Percentiles rank a stretch among this genome's conserved stretches.
These are phyloP conservation scores for Stegodyphus mimosarum DNA, from an alignment of 1,140 invertebrate species.

Conservation along the genomic window DNA sequence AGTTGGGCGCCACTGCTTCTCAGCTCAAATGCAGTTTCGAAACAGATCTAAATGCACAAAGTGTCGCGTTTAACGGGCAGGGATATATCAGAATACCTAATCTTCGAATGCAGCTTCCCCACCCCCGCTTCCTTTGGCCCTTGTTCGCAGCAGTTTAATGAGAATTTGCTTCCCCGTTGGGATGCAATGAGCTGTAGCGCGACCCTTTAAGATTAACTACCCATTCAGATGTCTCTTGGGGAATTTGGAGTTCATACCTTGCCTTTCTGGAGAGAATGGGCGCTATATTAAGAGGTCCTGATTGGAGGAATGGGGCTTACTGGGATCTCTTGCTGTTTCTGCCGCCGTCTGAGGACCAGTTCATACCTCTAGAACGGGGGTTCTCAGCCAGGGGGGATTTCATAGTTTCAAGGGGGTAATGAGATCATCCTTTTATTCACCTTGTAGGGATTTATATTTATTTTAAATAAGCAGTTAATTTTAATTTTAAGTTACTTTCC, in stretches of 20 bases:
- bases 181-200: background rate
- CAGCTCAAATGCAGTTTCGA: background rate
- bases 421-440: no score
- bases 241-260: background rate
- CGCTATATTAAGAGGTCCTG: background rate
- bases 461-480: no score
- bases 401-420: no score
- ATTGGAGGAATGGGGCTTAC: no score
- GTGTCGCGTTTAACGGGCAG: conserved; percentile 16
- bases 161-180: background rate
- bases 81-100: conserved; percentile 13
- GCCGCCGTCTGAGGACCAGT: no score
- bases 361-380: no score
- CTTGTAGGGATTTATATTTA: no score
- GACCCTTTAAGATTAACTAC: conserved; percentile 21
- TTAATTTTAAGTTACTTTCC: no score
- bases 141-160: conserved; percentile 7
- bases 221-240: background rate
- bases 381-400: no score
- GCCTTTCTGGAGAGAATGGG: background rate
- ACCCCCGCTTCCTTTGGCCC: background rate
- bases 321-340: no score
- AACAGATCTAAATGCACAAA: conserved; percentile 16
- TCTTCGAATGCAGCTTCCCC: background rate
- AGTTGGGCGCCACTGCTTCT: no score